phyloP scores from a whole-genome alignment of 92 coral and sea anemone genomes.

The Epizoanthus stellaris region DNA sequence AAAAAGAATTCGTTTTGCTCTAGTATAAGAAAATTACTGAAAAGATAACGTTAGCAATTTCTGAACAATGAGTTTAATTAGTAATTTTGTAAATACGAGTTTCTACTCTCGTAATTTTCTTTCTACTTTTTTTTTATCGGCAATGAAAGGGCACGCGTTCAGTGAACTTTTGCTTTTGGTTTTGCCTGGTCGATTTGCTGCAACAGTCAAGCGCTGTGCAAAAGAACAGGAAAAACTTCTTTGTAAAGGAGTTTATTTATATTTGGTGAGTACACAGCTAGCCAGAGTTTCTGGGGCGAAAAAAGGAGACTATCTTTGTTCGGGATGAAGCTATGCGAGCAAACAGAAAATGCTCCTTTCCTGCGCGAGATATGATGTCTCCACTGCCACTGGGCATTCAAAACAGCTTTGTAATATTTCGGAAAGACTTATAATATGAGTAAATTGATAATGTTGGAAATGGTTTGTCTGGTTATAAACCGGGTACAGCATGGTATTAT shows the following conservation, averaged over 20 bases:
- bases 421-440: neutral
- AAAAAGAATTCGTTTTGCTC: no score
- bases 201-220: neutral
- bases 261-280: no score
- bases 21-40: neutral
- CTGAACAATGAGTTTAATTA: neutral
- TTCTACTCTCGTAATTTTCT: conserved; percentile 6
- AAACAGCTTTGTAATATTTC: neutral
- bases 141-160: no score
- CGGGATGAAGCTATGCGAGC: neutral
- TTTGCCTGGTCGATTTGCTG: neutral
- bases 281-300: no score
- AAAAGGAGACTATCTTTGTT: no score
- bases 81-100: conserved; percentile 1
- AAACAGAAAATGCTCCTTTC: neutral
- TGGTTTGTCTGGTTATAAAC: conserved; percentile 1
- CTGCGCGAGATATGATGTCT: neutral
- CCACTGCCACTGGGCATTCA: neutral
- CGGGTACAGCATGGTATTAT: neutral
- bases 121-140: neutral
- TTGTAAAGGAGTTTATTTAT: neutral
- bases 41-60: neutral
- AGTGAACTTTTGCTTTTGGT: neutral
- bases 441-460: neutral
- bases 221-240: neutral